Percentiles rank a stretch among this genome's conserved stretches.
phyloP scores from a whole-genome alignment of 64 coral and sea anemone species.

The Platygyra sinensis region DNA sequence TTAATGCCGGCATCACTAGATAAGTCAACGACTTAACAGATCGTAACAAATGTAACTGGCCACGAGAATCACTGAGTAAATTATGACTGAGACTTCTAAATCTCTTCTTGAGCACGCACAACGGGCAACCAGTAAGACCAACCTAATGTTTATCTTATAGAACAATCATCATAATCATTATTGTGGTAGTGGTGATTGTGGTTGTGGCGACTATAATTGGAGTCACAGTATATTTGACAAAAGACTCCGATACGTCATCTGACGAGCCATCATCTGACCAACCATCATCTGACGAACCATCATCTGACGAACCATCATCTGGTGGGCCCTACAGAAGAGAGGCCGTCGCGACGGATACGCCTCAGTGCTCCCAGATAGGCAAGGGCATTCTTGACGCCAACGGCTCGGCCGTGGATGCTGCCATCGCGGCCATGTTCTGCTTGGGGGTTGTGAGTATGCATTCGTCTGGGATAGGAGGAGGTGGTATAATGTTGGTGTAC shows the following conservation, averaged over 20 bases:
- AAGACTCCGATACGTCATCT: background rate
- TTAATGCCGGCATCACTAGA: too few species aligned
- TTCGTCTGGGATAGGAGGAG: slow-evolving; percentile 60
- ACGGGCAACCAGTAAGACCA: too few species aligned
- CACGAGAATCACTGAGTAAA: too few species aligned
- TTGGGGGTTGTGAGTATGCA: slow-evolving; percentile 69
- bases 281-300: slow-evolving; percentile 5
- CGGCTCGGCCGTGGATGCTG: slow-evolving; percentile 76
- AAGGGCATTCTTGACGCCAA: background rate
- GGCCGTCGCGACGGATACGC: slow-evolving; percentile 62
- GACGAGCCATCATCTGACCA: too few species aligned
- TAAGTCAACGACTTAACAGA: too few species aligned
- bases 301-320: background rate
- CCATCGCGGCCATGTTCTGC: slow-evolving; percentile 72
- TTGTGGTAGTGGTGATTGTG: too few species aligned
- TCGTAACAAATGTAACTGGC: too few species aligned
- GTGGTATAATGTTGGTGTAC: slow-evolving; percentile 76
- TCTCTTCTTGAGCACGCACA: too few species aligned
- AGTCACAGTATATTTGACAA: background rate
- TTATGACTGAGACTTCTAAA: too few species aligned
- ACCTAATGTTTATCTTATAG: too few species aligned
- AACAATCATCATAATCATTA: too few species aligned
- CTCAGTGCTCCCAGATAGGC: slow-evolving; percentile 24
- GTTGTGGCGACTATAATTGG: too few species aligned
- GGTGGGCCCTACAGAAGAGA: slow-evolving; percentile 39